phyloP scores from a whole-genome alignment of 2,797 vertebrate species.

The Galaxias olidus region DNA sequence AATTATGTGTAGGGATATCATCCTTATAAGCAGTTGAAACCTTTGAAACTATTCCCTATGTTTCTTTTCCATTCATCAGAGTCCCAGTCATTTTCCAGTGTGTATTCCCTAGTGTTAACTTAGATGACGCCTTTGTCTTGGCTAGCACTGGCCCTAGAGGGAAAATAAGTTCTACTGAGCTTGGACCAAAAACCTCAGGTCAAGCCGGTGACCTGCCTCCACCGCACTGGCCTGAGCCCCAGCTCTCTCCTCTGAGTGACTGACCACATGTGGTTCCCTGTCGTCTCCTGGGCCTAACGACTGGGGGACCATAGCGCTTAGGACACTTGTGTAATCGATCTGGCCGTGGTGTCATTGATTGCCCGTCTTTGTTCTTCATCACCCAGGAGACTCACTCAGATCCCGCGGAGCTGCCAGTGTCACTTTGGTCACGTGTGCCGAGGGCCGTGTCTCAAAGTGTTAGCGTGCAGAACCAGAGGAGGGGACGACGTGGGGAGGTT shows the following conservation, averaged over 20 bases:
- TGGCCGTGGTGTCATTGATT: constrained; percentile 59
- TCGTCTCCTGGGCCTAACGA: constrained; percentile 40
- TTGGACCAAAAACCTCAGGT: constrained; percentile 32
- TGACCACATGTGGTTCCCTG: constrained; percentile 50
- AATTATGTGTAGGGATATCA: neutral
- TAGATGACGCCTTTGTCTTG: constrained; percentile 27
- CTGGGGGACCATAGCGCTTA: constrained; percentile 59
- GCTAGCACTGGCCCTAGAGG: constrained; percentile 10
- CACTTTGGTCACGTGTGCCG: constrained; percentile 59
- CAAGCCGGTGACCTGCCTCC: constrained; percentile 34
- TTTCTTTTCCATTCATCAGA: too few relatives aligned
- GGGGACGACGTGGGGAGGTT: constrained; percentile 36
- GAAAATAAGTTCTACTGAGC: constrained; percentile 37
- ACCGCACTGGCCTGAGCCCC: constrained; percentile 23
- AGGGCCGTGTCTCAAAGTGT: constrained; percentile 35
- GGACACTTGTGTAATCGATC: constrained; percentile 39
- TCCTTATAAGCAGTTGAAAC: neutral
- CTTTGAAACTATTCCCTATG: neutral
- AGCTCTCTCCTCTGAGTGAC: constrained; percentile 40
- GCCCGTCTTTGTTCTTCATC: constrained; percentile 32
- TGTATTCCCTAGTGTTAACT: constrained; percentile 10
- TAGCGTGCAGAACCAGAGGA: constrained; percentile 27
- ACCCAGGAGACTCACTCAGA: constrained; percentile 51
- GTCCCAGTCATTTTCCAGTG: neutral
- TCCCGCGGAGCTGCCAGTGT: constrained; percentile 48